phyloP scores from a whole-genome alignment of 2,113 vertebrate species.

The Bostrychus sinensis region DNA sequence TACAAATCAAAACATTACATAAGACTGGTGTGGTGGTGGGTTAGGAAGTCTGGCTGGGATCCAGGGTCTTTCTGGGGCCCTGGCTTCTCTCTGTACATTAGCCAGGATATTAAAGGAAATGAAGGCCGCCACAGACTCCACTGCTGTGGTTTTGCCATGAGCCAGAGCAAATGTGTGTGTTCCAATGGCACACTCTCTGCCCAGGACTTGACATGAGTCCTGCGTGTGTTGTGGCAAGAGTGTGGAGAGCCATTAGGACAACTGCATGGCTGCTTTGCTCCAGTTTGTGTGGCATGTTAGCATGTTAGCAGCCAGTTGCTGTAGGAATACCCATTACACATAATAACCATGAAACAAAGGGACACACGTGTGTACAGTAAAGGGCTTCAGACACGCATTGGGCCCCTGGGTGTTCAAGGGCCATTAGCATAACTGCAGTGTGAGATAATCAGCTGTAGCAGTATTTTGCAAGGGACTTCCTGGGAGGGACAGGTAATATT shows the following conservation, averaged over 20 bases:
- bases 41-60: conserved; percentile 63
- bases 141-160: conserved; percentile 77
- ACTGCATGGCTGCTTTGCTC: conserved; percentile 64
- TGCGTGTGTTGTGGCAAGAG: conserved; percentile 38
- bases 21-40: conserved; percentile 63
- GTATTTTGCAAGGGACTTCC: conserved; percentile 40
- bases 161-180: conserved; percentile 73
- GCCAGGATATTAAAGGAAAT: conserved; percentile 82
- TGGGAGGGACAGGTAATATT: conserved; percentile 73
- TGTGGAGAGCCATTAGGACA: conserved; percentile 48
- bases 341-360: conserved; percentile 60
- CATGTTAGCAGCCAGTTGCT: conserved; percentile 65
- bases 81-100: conserved; percentile 78
- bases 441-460: conserved; percentile 64
- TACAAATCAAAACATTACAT: conserved; percentile 72
- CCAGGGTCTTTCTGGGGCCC: conserved; percentile 67
- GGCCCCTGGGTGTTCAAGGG: conserved; percentile 60
- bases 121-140: conserved; percentile 74
- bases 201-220: conserved; percentile 58
- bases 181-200: conserved; percentile 67
- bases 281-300: conserved; percentile 67
- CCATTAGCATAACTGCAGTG: conserved; percentile 60
- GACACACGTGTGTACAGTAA: conserved; percentile 31
- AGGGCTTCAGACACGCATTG: conserved; percentile 20
- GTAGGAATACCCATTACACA: conserved; percentile 63